Conservation (phyloP, 2,113 vertebrate species). For the Orcinus orca region DNA sequence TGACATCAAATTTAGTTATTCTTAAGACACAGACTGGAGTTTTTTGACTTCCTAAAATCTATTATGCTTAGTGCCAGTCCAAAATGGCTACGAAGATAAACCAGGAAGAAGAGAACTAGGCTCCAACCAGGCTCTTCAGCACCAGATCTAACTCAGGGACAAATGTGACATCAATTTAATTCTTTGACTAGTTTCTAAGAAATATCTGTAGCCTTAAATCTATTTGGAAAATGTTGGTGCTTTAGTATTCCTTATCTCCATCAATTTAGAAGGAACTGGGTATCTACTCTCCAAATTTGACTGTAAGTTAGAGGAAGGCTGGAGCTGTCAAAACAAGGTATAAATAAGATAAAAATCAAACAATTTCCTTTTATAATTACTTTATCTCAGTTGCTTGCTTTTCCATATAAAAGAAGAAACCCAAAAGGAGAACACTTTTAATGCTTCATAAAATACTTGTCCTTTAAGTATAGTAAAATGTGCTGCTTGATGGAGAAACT, state of each 20-base stretch:
- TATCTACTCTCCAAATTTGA: conserved; percentile 26
- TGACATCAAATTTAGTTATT: conserved; percentile 8
- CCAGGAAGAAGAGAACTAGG: background rate
- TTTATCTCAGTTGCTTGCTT: conserved; percentile 31
- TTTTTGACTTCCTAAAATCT: background rate
- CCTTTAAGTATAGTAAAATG: background rate
- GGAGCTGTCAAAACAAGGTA: conserved; percentile 16
- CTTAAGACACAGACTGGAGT: background rate
- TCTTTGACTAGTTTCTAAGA: conserved; percentile 34
- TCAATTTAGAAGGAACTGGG: conserved; percentile 32
- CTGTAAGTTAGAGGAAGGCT: conserved; percentile 40
- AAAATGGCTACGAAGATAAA: conserved; percentile 12
- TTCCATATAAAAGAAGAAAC: conserved; percentile 36
- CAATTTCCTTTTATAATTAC: background rate
- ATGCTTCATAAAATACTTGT: background rate
- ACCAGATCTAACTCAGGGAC: background rate
- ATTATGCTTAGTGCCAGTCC: background rate
- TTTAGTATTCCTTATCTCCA: conserved; percentile 1
- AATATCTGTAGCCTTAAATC: background rate
- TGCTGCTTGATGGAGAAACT: conserved; percentile 6
- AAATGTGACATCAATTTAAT: background rate
- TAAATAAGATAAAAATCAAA: conserved; percentile 39
- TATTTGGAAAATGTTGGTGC: background rate
- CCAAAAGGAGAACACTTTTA: background rate
- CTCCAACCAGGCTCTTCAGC: background rate